Conservation (phyloP, 2,888 invertebrate genomes). For the Emmelina monodactyla region DNA sequence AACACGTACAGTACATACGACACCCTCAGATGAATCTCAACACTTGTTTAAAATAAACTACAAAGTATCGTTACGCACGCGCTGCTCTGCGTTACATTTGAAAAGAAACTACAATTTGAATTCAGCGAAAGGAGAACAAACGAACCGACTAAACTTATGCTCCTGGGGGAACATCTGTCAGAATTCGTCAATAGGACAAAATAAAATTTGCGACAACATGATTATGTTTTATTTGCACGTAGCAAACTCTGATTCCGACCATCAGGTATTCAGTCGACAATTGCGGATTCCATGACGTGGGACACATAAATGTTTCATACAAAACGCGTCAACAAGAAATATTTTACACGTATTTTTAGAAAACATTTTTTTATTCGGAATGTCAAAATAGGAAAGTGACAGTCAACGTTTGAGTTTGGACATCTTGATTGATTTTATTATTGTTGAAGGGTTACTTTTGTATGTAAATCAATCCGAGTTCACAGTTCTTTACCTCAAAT, state of each 20-base stretch:
- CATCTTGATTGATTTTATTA: too few species aligned
- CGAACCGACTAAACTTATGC: conserved; percentile 50
- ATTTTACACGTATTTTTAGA: too few species aligned
- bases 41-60: conserved; percentile 40
- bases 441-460: conserved; percentile 24
- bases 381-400: too few species aligned
- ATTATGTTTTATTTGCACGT: too few species aligned
- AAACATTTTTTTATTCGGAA: too few species aligned
- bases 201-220: too few species aligned
- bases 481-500: conserved; percentile 36
- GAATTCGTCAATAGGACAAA: conserved; percentile 29
- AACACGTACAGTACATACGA: conserved; percentile 47
- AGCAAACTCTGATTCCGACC: too few species aligned
- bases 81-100: conserved; percentile 53
- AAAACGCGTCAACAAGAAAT: too few species aligned
- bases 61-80: conserved; percentile 52
- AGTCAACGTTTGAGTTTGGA: too few species aligned
- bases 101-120: conserved; percentile 56
- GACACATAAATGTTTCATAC: too few species aligned
- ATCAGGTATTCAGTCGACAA: too few species aligned
- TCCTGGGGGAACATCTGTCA: conserved; percentile 39
- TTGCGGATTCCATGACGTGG: too few species aligned
- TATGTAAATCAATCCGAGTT: conserved; percentile 58
- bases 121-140: conserved; percentile 50
- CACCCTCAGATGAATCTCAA: conserved; percentile 38